A percentile compares a stretch with the other conserved stretches of the same genome.
These are phyloP conservation scores for Clitarchus hookeri DNA, from an alignment of 2,888 invertebrate species.

Conservation along the genomic window DNA sequence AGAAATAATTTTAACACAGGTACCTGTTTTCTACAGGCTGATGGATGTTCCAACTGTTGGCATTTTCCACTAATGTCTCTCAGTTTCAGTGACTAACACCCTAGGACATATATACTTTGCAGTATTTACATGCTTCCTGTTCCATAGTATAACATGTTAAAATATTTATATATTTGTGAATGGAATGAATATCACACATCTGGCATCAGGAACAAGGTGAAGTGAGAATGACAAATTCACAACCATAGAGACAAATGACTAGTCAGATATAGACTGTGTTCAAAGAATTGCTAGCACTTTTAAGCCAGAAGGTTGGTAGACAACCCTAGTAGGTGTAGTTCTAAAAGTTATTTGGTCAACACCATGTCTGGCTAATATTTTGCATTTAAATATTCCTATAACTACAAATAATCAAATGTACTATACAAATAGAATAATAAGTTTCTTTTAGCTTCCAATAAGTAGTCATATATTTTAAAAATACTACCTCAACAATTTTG, in stretches of 20 bases:
- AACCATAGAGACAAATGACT: slow-evolving; percentile 1
- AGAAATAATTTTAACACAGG: background rate
- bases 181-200: background rate
- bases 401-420: background rate
- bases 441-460: too few species aligned
- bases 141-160: background rate
- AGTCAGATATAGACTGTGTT: background rate
- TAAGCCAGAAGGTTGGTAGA: background rate
- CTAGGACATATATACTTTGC: background rate
- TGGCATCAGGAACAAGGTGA: background rate
- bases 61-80: background rate
- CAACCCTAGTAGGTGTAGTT: background rate
- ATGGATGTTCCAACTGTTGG: background rate
- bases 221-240: background rate
- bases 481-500: background rate
- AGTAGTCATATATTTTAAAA: background rate
- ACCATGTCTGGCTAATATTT: too few species aligned
- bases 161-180: background rate
- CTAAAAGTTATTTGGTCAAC: background rate
- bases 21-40: background rate
- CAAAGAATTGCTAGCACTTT: background rate
- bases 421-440: too few species aligned
- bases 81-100: background rate
- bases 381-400: background rate
- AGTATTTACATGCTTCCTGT: background rate